phyloP scores from a whole-genome alignment of 92 coral and sea anemone species.

The Porites evermanni region DNA sequence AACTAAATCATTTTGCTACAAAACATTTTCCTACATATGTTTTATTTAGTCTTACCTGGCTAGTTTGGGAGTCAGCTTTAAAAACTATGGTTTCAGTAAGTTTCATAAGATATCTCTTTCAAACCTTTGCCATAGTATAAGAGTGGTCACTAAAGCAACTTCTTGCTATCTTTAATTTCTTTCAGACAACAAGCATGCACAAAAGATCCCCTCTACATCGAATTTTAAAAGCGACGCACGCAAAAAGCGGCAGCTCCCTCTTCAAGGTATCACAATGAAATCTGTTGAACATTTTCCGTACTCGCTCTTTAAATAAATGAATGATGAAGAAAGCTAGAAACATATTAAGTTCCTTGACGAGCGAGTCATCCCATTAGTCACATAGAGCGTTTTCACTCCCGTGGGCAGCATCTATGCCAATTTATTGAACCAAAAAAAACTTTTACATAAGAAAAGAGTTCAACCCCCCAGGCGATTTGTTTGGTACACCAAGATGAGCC shows the following conservation, averaged over 20 bases:
- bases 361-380: too few relatives aligned
- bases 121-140: background rate
- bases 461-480: too few relatives aligned
- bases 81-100: too few relatives aligned
- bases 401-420: too few relatives aligned
- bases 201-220: constrained; percentile 24
- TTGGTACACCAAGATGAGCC: too few relatives aligned
- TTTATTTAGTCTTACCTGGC: background rate
- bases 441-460: too few relatives aligned
- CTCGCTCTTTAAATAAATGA: background rate
- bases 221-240: constrained; percentile 42
- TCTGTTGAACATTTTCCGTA: background rate
- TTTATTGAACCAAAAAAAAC: too few relatives aligned
- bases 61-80: background rate
- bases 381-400: too few relatives aligned
- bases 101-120: background rate
- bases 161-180: constrained; percentile 19
- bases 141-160: constrained; percentile 21
- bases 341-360: background rate
- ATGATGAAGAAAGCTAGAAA: background rate
- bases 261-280: constrained; percentile 22
- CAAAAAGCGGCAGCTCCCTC: constrained; percentile 61
- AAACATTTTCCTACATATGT: too few relatives aligned
- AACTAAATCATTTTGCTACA: too few relatives aligned
- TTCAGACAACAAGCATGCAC: constrained; percentile 49